Conservation (phyloP, 2,797 vertebrate species). For the Platalea minor region DNA sequence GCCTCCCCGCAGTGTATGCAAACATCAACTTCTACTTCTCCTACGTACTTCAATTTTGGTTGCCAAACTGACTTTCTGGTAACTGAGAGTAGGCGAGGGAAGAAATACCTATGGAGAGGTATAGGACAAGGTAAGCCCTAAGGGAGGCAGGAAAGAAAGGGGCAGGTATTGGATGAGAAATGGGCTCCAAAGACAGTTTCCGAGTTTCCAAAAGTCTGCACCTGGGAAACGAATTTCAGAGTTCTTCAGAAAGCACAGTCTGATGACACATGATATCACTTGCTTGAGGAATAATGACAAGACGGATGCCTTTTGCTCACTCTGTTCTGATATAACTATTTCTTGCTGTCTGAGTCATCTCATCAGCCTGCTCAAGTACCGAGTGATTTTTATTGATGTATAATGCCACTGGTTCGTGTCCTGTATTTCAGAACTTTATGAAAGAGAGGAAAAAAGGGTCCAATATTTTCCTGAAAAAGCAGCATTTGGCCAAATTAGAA, state of each 20-base stretch:
- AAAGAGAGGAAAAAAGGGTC: neutral
- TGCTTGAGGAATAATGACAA: slow-evolving; percentile 22
- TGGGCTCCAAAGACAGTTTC: neutral
- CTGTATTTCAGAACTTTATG: neutral
- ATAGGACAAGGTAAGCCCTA: neutral
- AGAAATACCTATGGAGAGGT: neutral
- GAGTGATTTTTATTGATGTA: neutral
- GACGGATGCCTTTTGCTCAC: neutral
- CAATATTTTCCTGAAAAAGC: neutral
- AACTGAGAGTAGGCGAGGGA: neutral
- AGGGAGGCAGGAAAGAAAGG: neutral
- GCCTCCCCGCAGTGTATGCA: neutral
- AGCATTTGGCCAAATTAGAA: neutral
- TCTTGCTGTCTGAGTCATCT: slow-evolving; percentile 18
- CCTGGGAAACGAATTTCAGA: slow-evolving; percentile 12
- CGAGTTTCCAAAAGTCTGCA: neutral
- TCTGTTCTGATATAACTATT: neutral
- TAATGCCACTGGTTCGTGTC: neutral
- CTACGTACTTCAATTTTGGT: neutral
- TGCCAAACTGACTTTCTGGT: neutral
- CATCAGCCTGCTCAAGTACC: neutral
- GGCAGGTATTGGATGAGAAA: neutral
- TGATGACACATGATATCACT: slow-evolving; percentile 27
- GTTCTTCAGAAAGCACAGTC: neutral
- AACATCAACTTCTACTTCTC: neutral